phyloP scores from a whole-genome alignment of 2,888 invertebrate genomes.

The Dascillus cervinus region DNA sequence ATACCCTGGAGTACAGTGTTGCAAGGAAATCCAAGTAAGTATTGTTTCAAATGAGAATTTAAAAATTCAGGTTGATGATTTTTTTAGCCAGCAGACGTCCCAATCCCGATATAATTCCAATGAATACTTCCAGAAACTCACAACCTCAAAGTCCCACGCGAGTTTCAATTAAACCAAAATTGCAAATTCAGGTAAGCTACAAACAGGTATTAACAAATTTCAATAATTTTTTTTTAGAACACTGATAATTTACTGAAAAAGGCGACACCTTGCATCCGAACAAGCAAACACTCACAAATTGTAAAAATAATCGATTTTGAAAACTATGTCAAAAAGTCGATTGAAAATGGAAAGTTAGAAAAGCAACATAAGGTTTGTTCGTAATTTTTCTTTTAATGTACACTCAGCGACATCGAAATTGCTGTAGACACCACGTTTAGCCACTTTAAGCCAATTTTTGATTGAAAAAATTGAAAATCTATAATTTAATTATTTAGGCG shows the following conservation, averaged over 20 bases:
- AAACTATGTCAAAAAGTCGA: constrained; percentile 34
- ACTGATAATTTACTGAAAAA: not conserved
- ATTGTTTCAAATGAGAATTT: not conserved
- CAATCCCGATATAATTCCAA: constrained; percentile 10
- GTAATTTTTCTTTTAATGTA: too few species aligned
- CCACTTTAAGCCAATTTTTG: too few species aligned
- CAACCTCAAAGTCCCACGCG: not conserved
- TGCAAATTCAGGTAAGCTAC: constrained; percentile 4
- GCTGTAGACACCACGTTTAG: too few species aligned
- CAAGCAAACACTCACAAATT: constrained; percentile 16
- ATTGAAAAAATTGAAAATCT: too few species aligned
- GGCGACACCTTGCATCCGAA: too few species aligned
- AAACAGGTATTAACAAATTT: not conserved
- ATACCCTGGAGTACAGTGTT: not conserved
- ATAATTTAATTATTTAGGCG: too few species aligned
- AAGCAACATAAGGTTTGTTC: constrained; percentile 33
- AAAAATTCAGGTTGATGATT: not conserved
- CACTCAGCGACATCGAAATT: too few species aligned
- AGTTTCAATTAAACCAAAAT: constrained; percentile 2
- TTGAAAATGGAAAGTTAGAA: constrained; percentile 31
- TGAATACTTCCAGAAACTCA: constrained; percentile 1
- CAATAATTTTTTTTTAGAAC: not conserved
- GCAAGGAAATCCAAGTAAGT: not conserved
- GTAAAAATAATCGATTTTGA: constrained; percentile 36
- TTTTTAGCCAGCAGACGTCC: not conserved